Conservation (phyloP, 2,113 vertebrate genomes). For the Abramis brama region DNA sequence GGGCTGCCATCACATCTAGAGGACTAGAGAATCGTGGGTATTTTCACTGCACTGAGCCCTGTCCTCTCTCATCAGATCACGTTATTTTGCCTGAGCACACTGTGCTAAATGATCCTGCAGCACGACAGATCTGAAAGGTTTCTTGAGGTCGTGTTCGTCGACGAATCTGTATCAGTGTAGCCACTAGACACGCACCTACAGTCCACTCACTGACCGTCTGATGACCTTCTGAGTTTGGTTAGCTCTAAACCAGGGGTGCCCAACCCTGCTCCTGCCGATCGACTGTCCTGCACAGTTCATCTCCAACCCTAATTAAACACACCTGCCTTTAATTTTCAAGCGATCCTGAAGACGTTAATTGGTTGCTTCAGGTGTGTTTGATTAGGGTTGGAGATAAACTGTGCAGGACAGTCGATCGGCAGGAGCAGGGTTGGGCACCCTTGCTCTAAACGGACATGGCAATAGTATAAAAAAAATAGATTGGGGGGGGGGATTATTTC, state of each 20-base stretch:
- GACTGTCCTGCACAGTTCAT: too few relatives aligned
- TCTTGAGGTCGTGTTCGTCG: background rate
- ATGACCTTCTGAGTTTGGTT: background rate
- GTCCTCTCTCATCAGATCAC: constrained; percentile 18
- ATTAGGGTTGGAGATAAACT: too few relatives aligned
- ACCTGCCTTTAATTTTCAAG: too few relatives aligned
- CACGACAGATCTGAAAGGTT: background rate
- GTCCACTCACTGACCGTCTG: background rate
- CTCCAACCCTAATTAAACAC: too few relatives aligned
- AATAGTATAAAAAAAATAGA: background rate
- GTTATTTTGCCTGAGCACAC: constrained; percentile 3
- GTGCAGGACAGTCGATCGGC: too few relatives aligned
- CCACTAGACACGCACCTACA: background rate
- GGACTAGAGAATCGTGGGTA: background rate
- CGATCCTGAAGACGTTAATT: too few relatives aligned
- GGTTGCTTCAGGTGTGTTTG: too few relatives aligned
- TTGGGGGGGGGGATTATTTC: too few relatives aligned
- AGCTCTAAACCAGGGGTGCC: too few relatives aligned
- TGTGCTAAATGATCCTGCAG: constrained; percentile 10
- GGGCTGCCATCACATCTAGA: background rate
- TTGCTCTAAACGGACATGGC: background rate
- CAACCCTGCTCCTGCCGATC: too few relatives aligned
- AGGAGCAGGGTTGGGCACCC: too few relatives aligned
- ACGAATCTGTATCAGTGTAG: background rate
- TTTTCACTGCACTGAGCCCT: constrained; percentile 4